Evolutionary conservation across 2,797 vertebrate species (phyloP).

Genomic region (Rousettus madagascariensis): DNA sequence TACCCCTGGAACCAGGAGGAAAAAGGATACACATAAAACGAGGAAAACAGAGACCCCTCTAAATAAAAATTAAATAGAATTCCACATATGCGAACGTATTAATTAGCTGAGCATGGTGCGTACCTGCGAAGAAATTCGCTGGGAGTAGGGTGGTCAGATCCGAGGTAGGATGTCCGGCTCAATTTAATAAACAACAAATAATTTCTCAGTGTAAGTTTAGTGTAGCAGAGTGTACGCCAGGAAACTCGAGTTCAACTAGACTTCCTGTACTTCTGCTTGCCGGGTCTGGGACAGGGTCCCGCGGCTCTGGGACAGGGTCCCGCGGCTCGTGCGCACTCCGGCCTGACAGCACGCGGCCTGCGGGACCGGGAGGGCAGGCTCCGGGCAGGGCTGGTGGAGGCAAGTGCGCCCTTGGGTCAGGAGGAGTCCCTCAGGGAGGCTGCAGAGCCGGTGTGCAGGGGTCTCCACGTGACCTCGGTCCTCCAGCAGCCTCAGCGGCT

Average conservation of each 20-base stretch:
- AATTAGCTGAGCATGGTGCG: background rate
- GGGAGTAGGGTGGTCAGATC: background rate
- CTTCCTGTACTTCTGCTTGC: background rate
- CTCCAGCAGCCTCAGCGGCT: background rate
- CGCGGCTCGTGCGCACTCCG: too few species aligned
- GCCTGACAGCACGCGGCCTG: background rate
- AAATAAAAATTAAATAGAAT: background rate
- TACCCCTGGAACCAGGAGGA: background rate
- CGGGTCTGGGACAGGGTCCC: too few species aligned
- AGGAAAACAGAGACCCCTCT: background rate
- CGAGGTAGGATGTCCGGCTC: fast-evolving
- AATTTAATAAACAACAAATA: background rate
- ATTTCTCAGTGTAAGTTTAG: background rate
- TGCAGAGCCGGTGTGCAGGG: fast-evolving
- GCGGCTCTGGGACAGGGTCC: too few species aligned
- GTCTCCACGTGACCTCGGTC: fast-evolving
- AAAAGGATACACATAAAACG: background rate
- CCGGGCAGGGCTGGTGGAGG: background rate
- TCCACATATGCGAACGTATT: fast-evolving
- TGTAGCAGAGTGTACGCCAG: fast-evolving
- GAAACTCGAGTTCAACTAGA: background rate
- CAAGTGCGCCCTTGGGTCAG: fast-evolving
- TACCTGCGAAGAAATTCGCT: fast-evolving
- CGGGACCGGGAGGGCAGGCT: fast-evolving
- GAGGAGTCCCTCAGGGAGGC: background rate